A percentile compares a stretch with the other conserved stretches of the same genome.
phyloP scores from a whole-genome alignment of 53 echinoderm and acorn worm species.

The Antedon mediterranea region DNA sequence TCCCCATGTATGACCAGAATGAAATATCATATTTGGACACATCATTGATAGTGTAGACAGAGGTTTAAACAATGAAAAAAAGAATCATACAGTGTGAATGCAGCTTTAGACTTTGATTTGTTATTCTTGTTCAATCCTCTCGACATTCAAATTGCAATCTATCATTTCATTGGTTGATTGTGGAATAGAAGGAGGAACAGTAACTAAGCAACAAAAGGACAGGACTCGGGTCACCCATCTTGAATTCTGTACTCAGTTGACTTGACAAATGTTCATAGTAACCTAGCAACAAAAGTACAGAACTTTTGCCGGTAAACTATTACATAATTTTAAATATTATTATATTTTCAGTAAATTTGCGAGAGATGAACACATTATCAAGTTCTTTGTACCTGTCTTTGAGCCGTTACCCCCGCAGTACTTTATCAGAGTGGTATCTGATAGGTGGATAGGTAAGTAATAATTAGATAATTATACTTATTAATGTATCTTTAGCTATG shows the following conservation, averaged over 20 bases:
- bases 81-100: too few relatives aligned
- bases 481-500: too few relatives aligned
- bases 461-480: too few relatives aligned
- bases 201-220: neutral
- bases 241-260: neutral
- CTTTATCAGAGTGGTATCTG: slow-evolving; percentile 93
- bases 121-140: neutral
- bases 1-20: too few relatives aligned
- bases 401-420: slow-evolving; percentile 98
- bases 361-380: slow-evolving; percentile 93
- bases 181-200: neutral
- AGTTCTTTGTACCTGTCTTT: slow-evolving; percentile 99
- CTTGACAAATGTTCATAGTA: neutral
- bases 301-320: neutral
- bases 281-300: too few relatives aligned
- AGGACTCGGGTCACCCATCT: neutral
- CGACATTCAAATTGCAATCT: neutral
- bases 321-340: too few relatives aligned
- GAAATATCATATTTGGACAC: too few relatives aligned
- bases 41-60: too few relatives aligned
- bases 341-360: slow-evolving; percentile 76
- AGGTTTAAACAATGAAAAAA: too few relatives aligned
- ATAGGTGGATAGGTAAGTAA: slow-evolving; percentile 99
- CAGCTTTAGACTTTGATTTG: too few relatives aligned
- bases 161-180: neutral